Conservation (phyloP, 2,113 vertebrate species). For the Mormyrus lacerda region DNA sequence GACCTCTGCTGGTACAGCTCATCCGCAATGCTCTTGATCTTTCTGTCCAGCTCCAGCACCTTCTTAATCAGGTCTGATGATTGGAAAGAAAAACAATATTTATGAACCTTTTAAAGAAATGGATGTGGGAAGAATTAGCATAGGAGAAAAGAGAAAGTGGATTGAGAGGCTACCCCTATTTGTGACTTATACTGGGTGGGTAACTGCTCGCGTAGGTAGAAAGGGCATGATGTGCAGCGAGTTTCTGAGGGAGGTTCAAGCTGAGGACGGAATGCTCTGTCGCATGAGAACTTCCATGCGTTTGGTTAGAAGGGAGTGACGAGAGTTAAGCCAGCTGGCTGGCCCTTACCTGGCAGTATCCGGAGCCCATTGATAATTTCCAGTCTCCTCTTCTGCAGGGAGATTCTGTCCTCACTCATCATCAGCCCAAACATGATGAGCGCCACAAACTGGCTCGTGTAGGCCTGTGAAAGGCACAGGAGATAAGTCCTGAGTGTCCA, state of each 20-base stretch:
- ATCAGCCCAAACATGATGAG: conserved; percentile 89
- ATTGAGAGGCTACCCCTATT: background rate
- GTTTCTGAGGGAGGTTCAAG: background rate
- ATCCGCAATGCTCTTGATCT: conserved; percentile 77
- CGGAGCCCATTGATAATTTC: conserved; percentile 79
- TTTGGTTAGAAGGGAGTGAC: background rate
- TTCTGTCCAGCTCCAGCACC: conserved; percentile 76
- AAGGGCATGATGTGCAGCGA: background rate
- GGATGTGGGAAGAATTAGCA: background rate
- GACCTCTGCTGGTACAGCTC: conserved; percentile 84
- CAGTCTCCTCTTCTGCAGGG: conserved; percentile 74
- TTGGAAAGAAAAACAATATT: background rate
- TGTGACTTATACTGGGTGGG: background rate
- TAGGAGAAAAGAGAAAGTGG: background rate
- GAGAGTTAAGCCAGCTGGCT: background rate
- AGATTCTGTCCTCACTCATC: conserved; percentile 93
- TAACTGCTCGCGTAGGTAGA: background rate
- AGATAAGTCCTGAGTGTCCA: background rate
- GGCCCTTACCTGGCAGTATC: conserved; percentile 73
- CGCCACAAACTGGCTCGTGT: conserved; percentile 91
- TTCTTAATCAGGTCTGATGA: conserved; percentile 75
- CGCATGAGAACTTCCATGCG: background rate
- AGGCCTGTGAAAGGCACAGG: conserved; percentile 68
- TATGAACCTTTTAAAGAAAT: background rate
- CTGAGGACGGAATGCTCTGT: background rate